Evolutionary conservation across 2,113 vertebrate species (phyloP), one percentile per base, ranked within the genome.

Genomic region (Stegastes partitus): DNA sequence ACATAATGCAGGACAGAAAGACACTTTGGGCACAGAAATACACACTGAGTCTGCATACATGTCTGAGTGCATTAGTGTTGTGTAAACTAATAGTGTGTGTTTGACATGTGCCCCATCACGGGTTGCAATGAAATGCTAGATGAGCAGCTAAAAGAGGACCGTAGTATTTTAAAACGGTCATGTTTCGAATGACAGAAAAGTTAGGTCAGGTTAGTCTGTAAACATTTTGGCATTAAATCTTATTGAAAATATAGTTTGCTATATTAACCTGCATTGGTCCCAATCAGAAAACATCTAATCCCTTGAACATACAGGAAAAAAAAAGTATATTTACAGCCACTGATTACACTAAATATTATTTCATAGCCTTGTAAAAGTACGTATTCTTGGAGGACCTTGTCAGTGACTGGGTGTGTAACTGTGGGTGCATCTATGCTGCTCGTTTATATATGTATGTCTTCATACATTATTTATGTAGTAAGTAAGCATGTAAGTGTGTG

Each of bases 251-350:
- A 79, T 79, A 74, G 73, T 77, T 74, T 72, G 22, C 51, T 64
- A 39, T 67, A 15, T 56, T 49, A 16, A 71, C 57, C 62, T 68
- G 63, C 67, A 76, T 63, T 70, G 62, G 44, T 45, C 77, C 65
- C 14, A 3, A 81, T 87, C 54, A 76, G 45, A 88, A 88, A 90
- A 88, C 15, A 18, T 23, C 11, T 0, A 78, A 42, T 85, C 21
- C 23, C 25, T 55, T 47, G 7, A 70, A 71, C 9, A 5, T 4
- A 3, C 10, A 71, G 44, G 31, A 58, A 37, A 64, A 47, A 61
- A 59, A 47, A 12, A 45, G 31, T 25, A 56, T 57, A 53, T 26
- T 42, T 54, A 47, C 26, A 61, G 47, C 22, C 23, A 11, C 42
- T 71, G 37, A 37, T 47, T 25, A 34, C 2, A 39, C 5, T 56